Base-by-base conservation (phyloP, 2,888 invertebrate species). In the Temnothorax rugatulus region DNA sequence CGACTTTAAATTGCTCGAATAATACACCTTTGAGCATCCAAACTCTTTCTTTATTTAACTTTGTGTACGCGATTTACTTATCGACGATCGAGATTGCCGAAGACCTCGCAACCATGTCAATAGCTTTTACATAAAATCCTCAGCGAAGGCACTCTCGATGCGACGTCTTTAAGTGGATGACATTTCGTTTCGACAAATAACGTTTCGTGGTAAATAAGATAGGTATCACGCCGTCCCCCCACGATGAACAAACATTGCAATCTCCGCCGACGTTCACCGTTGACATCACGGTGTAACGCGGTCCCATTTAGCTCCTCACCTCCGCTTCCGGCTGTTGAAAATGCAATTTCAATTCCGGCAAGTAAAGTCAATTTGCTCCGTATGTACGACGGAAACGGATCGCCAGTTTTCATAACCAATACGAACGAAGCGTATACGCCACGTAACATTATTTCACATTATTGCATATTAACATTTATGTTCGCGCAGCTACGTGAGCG, bases 331-430 rank as follows among this genome's bases (percentile, higher is more conserved):
- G 34, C 50, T 11, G 44, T 68, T 50, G 71, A 47, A 57, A 69
- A 44, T 71, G 34, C 44, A 79, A 57, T 71, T 69, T 71, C 44
- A 59, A 59, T 79, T 69, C n/a, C 54, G 41, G n/a, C 68, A 54
- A 52, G 13, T 11, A 57, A 79, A 66, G 44, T 44, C 25, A 68
- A 21, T 34, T 54, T 25, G 41, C n/a, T 29, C 15, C 18, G 47
- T 2, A 13, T 34, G 34, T 13, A n/a, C 47, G 34, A 44, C 11
- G 57, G 34, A 18, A 54, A 1, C 21, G 4, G 57, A 44, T 57
- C 54, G n/a, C 18, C 41, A 54, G 34, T 69, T 69, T 71, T 69
- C 68, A 68, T 77, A 54, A 66, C 68, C 68, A 52, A 77, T 54
- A n/a, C 25, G 21, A 63, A 66, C 25, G 76, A 79, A 34, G 57